These are phyloP conservation scores for Samia ricini DNA, from an alignment of 1,140 invertebrate species.

Conservation along the genomic window DNA sequence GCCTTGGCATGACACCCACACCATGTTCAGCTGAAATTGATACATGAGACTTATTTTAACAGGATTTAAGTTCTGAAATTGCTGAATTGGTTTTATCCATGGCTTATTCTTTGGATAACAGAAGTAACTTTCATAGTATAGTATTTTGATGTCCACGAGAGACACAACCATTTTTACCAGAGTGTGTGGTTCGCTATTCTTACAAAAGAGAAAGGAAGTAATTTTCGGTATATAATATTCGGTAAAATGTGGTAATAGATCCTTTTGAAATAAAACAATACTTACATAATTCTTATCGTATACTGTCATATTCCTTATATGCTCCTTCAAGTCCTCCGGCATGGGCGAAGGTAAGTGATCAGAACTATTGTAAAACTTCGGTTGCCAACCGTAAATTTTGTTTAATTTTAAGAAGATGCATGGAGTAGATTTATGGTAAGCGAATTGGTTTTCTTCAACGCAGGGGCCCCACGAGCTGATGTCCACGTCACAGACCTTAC, in stretches of 20 bases:
- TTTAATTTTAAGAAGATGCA: constrained; percentile 92
- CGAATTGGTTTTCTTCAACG: constrained; percentile 84
- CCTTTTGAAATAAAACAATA: too few relatives aligned
- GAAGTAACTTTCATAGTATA: too few relatives aligned
- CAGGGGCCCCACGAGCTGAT: constrained; percentile 82
- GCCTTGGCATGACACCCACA: constrained; percentile 93
- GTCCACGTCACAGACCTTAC: constrained; percentile 78
- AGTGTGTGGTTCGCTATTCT: too few relatives aligned
- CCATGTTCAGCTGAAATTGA: constrained; percentile 77
- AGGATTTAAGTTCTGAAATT: too few relatives aligned
- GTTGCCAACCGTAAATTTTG: constrained; percentile 88
- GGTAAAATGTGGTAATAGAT: too few relatives aligned
- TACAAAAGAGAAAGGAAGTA: too few relatives aligned
- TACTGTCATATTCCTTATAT: constrained; percentile 83
- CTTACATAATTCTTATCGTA: constrained; percentile 69
- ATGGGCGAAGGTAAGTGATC: constrained; percentile 80
- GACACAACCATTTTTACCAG: too few relatives aligned
- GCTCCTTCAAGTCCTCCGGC: constrained; percentile 82
- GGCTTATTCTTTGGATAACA: too few relatives aligned
- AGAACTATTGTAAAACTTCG: constrained; percentile 84
- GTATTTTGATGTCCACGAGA: too few relatives aligned
- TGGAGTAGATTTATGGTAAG: constrained; percentile 87
- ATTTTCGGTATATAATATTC: too few relatives aligned
- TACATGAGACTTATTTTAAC: not conserved
- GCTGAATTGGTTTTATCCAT: too few relatives aligned